Base-by-base conservation (phyloP, 1,140 invertebrate species). In the Parapsyche elsis region DNA sequence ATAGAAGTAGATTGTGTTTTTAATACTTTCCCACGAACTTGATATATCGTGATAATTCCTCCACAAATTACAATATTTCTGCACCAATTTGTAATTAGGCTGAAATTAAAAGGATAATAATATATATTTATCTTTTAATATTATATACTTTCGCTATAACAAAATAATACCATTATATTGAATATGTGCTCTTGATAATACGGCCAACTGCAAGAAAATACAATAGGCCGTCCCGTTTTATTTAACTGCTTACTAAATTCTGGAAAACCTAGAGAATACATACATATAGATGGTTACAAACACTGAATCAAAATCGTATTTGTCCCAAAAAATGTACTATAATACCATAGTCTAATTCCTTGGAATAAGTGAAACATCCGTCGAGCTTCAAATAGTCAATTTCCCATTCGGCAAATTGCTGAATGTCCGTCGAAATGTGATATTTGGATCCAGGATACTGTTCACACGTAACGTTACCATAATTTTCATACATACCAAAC, bases 1-100 rank as follows among this genome's bases (percentile, higher is more conserved):
- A 86, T 95, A 97, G 87, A 93, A 95, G 70, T 92, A 88, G 61
- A 96, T 92, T 77, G 97, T 97, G 30, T 86, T 86, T 16, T 89
- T 88, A 0, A 97, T 87, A 78, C 92, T 93, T 0, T 87, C 86
- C 92, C 94, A 96, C 0, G 92, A 92, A 84, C 94, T 93, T 2
- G 93, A 87, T 80, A 98, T 95, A 86, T 98, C 96, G 85, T 93
- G 93, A 88, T 92, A 97, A 83, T 97, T 97, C 78, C 96, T 89
- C 96, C 96, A 98, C 81, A 97, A 87, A 88, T 98, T 97, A 49
- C 77, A 78, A 71, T 71, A 57, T 71, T 78, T 77, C 45, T 84
- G 75, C 38, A 88, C 77, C 9, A 38, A 64, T 1, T 59, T 23
- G 70, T 85, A 97, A 87, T 97, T 92, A 0, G 94, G 91, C 92